A percentile compares a stretch with the other conserved stretches of the same genome.
These are phyloP conservation scores for Lithosia quadra DNA, from an alignment of 2,888 invertebrate species.

Conservation along the genomic window DNA sequence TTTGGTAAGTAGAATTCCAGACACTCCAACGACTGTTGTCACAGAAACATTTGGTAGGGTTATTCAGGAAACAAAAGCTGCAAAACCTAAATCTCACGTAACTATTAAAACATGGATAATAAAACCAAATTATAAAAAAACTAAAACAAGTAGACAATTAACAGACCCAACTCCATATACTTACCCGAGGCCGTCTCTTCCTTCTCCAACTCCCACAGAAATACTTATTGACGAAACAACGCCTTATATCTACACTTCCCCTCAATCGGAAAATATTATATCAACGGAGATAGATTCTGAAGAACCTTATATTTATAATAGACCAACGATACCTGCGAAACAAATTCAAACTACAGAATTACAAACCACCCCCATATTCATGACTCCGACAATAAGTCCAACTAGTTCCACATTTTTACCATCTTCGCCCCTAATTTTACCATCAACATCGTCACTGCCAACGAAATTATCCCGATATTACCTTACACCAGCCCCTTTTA, in stretches of 20 bases:
- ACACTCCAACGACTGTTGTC: slow-evolving; percentile 69
- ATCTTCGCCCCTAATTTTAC: slow-evolving; percentile 55
- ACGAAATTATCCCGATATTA: slow-evolving; percentile 66
- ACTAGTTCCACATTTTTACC: slow-evolving; percentile 57
- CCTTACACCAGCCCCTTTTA: slow-evolving; percentile 71
- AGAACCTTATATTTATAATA: slow-evolving; percentile 63
- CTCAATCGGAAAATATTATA: slow-evolving; percentile 51
- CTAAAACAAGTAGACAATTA: slow-evolving; percentile 65
- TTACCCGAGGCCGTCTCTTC: slow-evolving; percentile 59
- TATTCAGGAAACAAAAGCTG: slow-evolving; percentile 68
- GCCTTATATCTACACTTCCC: slow-evolving; percentile 64
- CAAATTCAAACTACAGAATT: slow-evolving; percentile 56
- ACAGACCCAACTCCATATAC: slow-evolving; percentile 68
- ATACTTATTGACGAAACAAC: slow-evolving; percentile 59
- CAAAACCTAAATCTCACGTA: slow-evolving; percentile 75
- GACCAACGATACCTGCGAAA: slow-evolving; percentile 60
- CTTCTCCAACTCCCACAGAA: slow-evolving; percentile 56
- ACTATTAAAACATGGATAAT: slow-evolving; percentile 82
- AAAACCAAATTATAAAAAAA: slow-evolving; percentile 64
- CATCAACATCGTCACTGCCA: slow-evolving; percentile 58
- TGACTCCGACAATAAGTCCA: slow-evolving; percentile 57
- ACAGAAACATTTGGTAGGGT: slow-evolving; percentile 75
- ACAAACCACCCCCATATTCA: slow-evolving; percentile 55
- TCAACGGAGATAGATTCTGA: slow-evolving; percentile 45
- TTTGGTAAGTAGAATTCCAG: slow-evolving; percentile 74